Evolutionary conservation across 2,797 vertebrate species (phyloP), one percentile per base, ranked within the genome.

Genomic region (Sphaeramia orbicularis): DNA sequence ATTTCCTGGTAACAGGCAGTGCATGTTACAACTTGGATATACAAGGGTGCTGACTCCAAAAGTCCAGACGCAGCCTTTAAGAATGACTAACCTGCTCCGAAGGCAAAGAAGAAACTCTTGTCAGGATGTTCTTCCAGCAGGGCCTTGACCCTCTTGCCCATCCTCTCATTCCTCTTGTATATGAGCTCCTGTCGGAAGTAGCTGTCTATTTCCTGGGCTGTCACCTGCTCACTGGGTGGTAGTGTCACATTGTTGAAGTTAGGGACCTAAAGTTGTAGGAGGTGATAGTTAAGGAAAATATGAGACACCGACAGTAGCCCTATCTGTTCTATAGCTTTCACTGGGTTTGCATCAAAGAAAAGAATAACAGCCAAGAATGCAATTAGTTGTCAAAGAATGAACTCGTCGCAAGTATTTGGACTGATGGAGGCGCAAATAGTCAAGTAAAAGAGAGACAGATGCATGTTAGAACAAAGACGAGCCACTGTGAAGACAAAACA

Each of bases 51-150:
- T n/a, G n/a, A n/a, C n/a, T n/a, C n/a, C n/a, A n/a, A n/a, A n/a
- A n/a, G n/a, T n/a, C n/a, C n/a, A n/a, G n/a, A n/a, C n/a, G n/a
- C n/a, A n/a, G n/a, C n/a, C n/a, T n/a, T 24, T 24, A 24, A 24
- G 4, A 24, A 24, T 24, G 10, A 94, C 95, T 74, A 83, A 97
- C 96, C 95, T 89, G 96, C 96, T 86, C 96, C 96, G 57, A 97
- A 98, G 7, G 95, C 96, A 59, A 98, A 97, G 91, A 97, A 97
- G 90, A 97, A 96, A 79, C 93, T 96, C 88, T 96, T 96, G 70
- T 96, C 91, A 0, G 96, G 94, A 42, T 96, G 88, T 19, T 96
- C 93, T 69, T 96, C 94, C n/a, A 96, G 76, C 36, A 97, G 90
- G 2, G 93, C 90, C 64, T 93, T 95, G 54, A 96, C 95, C 47